Evolutionary conservation across 2,113 vertebrate species (phyloP), one percentile per base, ranked within the genome.

Genomic region (Ammospiza nelsoni): DNA sequence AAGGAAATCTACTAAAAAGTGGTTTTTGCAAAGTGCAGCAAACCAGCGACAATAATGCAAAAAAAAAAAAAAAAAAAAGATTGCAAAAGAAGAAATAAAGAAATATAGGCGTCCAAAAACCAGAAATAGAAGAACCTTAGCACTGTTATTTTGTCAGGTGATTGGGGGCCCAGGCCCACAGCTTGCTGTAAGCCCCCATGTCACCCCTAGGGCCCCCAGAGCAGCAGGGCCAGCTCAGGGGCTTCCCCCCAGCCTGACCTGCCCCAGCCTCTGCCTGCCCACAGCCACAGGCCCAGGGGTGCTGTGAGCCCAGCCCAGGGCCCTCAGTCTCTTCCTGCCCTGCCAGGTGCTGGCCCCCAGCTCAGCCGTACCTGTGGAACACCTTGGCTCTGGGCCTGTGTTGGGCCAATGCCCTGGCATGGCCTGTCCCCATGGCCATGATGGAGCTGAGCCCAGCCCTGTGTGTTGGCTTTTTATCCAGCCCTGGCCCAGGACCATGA

Each of bases 191-290:
- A 66, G 41, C 27, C 25, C 28, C 4, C 0, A 0, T 20, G 29
- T 3, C 61, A 6, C 19, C 12, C 8, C 27, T 2, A 27, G 35
- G 37, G 14, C 1, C 66, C 18, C 28, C 5, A 5, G 19, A 2
- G 1, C 2, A 15, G 19, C 19, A 33, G 23, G 8, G 33, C 59
- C 23, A 19, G 54, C 44, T 15, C 33, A 3, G 1, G 1, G 24
- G 28, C 3, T 3, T 15, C 35, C 35, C 0, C 6, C 1, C 0
- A 4, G 2, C 28, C 31, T 0, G 43, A 19, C 0, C 20, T 19
- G 35, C 55, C 44, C 37, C 37, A 39, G 37, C 12, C 58, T 9
- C 25, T 12, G 5, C 17, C 20, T 41, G 49, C 15, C 7, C 39
- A 6, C 21, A 29, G 33, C 8, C 35, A 17, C 44, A 17, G 41